These are phyloP conservation scores for Elegia similella DNA, from an alignment of 2,888 invertebrate genomes.

Conservation along the genomic window DNA sequence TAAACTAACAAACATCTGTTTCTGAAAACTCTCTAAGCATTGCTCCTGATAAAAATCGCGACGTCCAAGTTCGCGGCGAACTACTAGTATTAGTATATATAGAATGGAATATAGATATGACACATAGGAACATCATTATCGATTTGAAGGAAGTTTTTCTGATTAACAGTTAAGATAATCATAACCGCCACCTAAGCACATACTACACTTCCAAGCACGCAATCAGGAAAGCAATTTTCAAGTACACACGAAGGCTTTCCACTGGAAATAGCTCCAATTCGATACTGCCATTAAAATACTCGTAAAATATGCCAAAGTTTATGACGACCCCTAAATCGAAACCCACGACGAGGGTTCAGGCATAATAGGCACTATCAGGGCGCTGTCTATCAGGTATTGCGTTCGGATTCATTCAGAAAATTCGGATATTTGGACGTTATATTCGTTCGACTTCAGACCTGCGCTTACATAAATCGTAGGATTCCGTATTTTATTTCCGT, in stretches of 20 bases:
- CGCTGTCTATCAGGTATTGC: conserved; percentile 5
- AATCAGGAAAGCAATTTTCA: not conserved
- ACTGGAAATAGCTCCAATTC: conserved; percentile 1
- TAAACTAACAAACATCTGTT: too few species aligned
- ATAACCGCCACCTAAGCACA: not conserved
- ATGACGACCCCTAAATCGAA: conserved; percentile 10
- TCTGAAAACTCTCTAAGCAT: too few species aligned
- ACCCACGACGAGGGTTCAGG: conserved; percentile 21
- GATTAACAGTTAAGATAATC: not conserved
- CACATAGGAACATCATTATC: not conserved
- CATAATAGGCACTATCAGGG: not conserved
- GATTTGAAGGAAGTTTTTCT: not conserved
- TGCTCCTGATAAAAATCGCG: too few species aligned
- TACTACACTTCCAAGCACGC: not conserved
- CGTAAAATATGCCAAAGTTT: conserved; percentile 9
- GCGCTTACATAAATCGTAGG: not conserved
- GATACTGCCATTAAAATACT: conserved; percentile 3
- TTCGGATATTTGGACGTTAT: not conserved
- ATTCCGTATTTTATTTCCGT: too few species aligned
- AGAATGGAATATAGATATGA: too few species aligned
- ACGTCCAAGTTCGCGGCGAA: too few species aligned
- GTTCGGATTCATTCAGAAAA: not conserved
- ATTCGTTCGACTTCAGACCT: not conserved
- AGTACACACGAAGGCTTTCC: not conserved
- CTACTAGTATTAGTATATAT: too few species aligned